Percentiles rank a stretch among this genome's conserved stretches.
Evolutionary conservation across 1,140 invertebrate species (phyloP).

Genomic region (Periplaneta americana): DNA sequence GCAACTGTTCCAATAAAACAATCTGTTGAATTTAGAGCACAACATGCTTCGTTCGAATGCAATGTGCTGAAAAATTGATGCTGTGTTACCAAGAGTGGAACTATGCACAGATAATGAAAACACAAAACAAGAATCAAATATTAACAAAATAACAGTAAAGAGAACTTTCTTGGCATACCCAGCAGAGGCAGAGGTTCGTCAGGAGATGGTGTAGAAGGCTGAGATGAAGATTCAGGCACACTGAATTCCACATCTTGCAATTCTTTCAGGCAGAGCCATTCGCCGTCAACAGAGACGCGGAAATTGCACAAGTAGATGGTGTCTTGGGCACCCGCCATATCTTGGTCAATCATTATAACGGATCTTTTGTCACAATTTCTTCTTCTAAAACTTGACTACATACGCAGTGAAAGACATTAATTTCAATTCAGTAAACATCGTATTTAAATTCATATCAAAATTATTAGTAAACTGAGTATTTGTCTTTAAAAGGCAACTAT

Average conservation of each 20-base stretch:
- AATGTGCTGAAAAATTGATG: too few relatives aligned
- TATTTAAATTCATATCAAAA: neutral
- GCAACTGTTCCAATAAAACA: too few relatives aligned
- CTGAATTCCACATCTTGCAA: slow-evolving; percentile 81
- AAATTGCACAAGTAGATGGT: slow-evolving; percentile 97
- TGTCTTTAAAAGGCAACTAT: neutral
- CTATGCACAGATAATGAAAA: too few relatives aligned
- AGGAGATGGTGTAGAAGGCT: slow-evolving; percentile 41
- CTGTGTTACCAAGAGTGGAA: too few relatives aligned
- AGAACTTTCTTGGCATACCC: slow-evolving; percentile 20
- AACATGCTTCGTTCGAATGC: too few relatives aligned
- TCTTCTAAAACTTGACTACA: too few relatives aligned
- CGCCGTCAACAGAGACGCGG: slow-evolving; percentile 92
- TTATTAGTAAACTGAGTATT: neutral
- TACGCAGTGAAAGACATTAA: neutral
- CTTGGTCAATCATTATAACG: slow-evolving; percentile 35
- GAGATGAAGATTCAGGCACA: slow-evolving; percentile 57
- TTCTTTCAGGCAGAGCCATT: slow-evolving; percentile 95
- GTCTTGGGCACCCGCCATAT: slow-evolving; percentile 83
- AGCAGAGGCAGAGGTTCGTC: slow-evolving; percentile 28
- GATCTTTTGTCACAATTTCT: neutral
- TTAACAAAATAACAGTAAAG: too few relatives aligned
- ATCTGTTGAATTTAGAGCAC: too few relatives aligned
- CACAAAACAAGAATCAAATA: too few relatives aligned
- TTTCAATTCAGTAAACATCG: neutral